These are phyloP conservation scores for Tanytarsus gracilentus DNA, from an alignment of 2,888 invertebrate genomes.

Conservation along the genomic window DNA sequence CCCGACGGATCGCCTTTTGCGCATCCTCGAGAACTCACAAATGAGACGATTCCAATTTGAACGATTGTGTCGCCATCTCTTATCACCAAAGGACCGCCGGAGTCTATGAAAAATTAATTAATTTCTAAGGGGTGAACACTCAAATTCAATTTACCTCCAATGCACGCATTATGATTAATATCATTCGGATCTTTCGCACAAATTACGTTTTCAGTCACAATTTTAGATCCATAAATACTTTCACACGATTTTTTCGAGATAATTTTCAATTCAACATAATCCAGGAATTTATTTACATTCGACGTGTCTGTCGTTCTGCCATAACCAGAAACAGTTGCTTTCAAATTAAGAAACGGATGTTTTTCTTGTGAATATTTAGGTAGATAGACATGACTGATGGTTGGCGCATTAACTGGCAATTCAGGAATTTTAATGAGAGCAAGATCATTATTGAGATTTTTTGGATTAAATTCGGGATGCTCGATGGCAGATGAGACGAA, in stretches of 20 bases:
- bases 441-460: constrained; percentile 6
- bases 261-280: constrained; percentile 21
- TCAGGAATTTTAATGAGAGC: constrained; percentile 15
- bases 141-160: constrained; percentile 22
- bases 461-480: constrained; percentile 14
- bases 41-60: constrained; percentile 32
- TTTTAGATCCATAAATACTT: constrained; percentile 29
- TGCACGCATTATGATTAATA: constrained; percentile 30
- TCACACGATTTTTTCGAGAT: constrained; percentile 31
- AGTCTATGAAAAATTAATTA: constrained; percentile 24
- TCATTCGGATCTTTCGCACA: constrained; percentile 31
- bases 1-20: constrained; percentile 31
- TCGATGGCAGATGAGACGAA: background rate
- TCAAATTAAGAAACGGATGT: constrained; percentile 35
- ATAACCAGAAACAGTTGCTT: constrained; percentile 39
- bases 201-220: constrained; percentile 30
- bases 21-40: constrained; percentile 31
- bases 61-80: constrained; percentile 24
- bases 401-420: constrained; percentile 32
- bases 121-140: background rate
- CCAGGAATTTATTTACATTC: constrained; percentile 21
- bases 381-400: constrained; percentile 36
- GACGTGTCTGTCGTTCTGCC: constrained; percentile 38
- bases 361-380: constrained; percentile 34
- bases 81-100: constrained; percentile 31